These are phyloP conservation scores for Solenopsis invicta DNA, from an alignment of 1,140 invertebrate genomes.

Conservation along the genomic window DNA sequence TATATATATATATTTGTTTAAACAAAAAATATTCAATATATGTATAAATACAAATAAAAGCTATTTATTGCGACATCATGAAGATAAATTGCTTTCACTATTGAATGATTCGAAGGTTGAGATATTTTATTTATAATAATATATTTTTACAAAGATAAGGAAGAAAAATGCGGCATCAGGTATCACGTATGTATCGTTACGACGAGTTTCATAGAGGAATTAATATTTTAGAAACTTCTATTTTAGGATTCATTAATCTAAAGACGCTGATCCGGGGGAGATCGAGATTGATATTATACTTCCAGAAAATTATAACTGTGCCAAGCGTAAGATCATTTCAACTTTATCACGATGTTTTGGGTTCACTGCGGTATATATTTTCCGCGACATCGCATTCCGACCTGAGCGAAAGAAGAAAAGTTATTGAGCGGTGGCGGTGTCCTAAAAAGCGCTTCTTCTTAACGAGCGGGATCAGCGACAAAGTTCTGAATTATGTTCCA, in stretches of 20 bases:
- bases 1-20: neutral
- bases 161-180: no score
- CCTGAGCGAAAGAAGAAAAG: conserved; percentile 3
- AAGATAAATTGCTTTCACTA: no score
- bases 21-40: no score
- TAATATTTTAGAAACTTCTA: neutral
- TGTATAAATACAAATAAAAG: no score
- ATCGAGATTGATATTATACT: neutral
- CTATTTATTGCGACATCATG: no score
- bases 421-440: conserved; percentile 9
- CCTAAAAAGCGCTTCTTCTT: conserved; percentile 51
- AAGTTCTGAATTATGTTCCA: conserved; percentile 57
- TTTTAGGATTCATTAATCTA: neutral
- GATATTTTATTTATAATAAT: no score
- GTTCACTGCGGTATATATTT: neutral
- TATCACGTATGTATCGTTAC: neutral
- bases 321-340: neutral
- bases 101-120: no score
- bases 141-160: neutral
- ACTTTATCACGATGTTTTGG: neutral
- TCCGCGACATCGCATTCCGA: neutral
- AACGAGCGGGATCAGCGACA: conserved; percentile 52
- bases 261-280: neutral
- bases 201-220: neutral
- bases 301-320: neutral